These are phyloP conservation scores for Caranx ignobilis DNA, from an alignment of 2,113 vertebrate species.

Conservation along the genomic window DNA sequence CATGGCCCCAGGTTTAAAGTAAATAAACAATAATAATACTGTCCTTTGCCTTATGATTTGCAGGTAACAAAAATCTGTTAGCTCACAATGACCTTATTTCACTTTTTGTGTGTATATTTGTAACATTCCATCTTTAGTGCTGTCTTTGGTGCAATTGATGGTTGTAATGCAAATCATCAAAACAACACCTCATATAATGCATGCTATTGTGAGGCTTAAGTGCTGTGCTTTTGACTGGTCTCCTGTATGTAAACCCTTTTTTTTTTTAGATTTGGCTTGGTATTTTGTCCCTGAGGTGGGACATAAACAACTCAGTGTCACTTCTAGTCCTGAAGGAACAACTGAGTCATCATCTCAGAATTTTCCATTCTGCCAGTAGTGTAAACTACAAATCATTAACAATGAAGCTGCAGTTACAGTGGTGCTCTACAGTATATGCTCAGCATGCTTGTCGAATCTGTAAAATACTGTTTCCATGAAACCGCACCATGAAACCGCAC, in stretches of 20 bases:
- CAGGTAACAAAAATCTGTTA: neutral
- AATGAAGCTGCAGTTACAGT: constrained; percentile 21
- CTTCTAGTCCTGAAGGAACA: constrained; percentile 10
- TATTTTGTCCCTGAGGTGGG: neutral
- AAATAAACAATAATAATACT: neutral
- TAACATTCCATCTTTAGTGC: neutral
- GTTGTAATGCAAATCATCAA: neutral
- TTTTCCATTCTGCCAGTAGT: constrained; percentile 43
- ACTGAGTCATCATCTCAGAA: constrained; percentile 49
- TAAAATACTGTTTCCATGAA: constrained; percentile 4
- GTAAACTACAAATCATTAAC: constrained; percentile 59
- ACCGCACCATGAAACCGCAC: neutral
- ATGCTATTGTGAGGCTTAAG: neutral
- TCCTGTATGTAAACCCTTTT: neutral
- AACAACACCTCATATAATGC: neutral
- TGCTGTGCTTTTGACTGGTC: neutral
- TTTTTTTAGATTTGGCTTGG: neutral
- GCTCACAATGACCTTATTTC: neutral
- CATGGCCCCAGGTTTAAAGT: neutral
- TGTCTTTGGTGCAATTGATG: neutral
- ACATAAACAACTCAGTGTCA: constrained; percentile 13
- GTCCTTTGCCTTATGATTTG: neutral
- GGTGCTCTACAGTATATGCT: constrained; percentile 3
- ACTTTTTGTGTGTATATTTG: neutral
- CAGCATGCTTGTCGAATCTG: neutral